These are phyloP conservation scores for Diachasma alloeum DNA, from an alignment of 1,140 invertebrate genomes.

Conservation along the genomic window DNA sequence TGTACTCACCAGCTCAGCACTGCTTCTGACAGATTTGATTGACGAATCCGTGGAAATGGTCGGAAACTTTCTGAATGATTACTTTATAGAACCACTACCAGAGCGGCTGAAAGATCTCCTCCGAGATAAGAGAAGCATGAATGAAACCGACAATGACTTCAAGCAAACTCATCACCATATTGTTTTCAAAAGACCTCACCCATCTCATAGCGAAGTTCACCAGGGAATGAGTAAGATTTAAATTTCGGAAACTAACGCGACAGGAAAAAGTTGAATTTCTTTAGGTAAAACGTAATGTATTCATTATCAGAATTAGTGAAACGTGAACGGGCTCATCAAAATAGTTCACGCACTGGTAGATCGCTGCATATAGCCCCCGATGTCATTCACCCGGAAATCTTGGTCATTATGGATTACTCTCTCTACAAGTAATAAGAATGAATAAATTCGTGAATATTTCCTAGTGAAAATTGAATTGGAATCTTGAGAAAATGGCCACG, in stretches of 20 bases:
- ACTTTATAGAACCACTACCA: background rate
- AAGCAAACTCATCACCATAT: background rate
- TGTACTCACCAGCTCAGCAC: background rate
- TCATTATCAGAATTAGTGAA: background rate
- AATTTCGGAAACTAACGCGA: background rate
- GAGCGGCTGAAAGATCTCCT: background rate
- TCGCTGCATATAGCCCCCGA: slow-evolving; percentile 23
- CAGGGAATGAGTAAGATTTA: background rate
- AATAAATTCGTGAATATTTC: background rate
- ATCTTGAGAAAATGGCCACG: background rate
- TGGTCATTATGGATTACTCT: slow-evolving; percentile 45
- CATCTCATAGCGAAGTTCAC: background rate
- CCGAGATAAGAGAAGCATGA: background rate
- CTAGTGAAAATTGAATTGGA: background rate
- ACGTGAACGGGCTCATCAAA: background rate
- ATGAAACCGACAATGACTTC: background rate
- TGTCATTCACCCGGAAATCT: slow-evolving; percentile 47
- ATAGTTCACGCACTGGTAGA: background rate
- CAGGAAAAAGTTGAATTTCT: no score
- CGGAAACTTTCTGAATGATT: background rate
- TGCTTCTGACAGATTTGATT: background rate
- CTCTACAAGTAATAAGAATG: slow-evolving; percentile 39
- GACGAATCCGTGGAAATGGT: background rate
- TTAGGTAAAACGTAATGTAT: background rate
- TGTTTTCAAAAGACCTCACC: background rate